Evolutionary conservation across 2,888 invertebrate species (phyloP).

Genomic region (Tortricodes alternella): DNA sequence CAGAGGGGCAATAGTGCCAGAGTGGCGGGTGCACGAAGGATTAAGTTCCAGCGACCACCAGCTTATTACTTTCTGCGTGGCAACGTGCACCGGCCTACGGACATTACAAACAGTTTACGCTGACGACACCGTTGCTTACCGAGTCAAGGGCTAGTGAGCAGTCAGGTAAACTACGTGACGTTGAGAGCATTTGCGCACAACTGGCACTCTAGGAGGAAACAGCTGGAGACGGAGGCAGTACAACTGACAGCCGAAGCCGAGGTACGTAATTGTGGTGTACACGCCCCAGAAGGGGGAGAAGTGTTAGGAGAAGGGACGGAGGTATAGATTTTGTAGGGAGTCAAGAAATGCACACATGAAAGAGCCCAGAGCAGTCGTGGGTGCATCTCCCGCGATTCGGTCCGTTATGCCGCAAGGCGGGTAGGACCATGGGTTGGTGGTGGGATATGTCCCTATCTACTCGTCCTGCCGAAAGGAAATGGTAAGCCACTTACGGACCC

Average conservation of each 20-base stretch:
- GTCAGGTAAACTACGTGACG: background rate
- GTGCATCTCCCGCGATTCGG: conserved; percentile 5
- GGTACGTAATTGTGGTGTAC: background rate
- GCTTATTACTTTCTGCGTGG: too few species aligned
- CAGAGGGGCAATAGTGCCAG: background rate
- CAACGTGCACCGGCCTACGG: too few species aligned
- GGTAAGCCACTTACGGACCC: conserved; percentile 11
- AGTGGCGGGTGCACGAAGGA: too few species aligned
- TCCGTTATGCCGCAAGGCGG: conserved; percentile 16
- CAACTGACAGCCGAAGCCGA: background rate
- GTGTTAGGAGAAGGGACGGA: too few species aligned
- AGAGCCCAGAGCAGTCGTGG: background rate
- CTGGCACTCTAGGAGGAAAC: background rate
- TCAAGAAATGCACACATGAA: background rate
- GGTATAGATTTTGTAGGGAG: background rate
- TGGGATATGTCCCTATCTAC: background rate
- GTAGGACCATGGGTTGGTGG: conserved; percentile 5
- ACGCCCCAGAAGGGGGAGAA: background rate
- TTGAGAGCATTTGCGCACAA: background rate
- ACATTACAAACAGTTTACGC: too few species aligned
- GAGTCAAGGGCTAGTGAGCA: too few species aligned
- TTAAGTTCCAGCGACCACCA: too few species aligned
- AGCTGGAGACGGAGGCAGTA: too few species aligned
- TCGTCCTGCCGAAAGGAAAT: conserved; percentile 30
- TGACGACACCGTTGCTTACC: too few species aligned